Evolutionary conservation across 2,888 invertebrate species (phyloP), one percentile per base, ranked within the genome.

Genomic region (Carterocephalus palaemon): DNA sequence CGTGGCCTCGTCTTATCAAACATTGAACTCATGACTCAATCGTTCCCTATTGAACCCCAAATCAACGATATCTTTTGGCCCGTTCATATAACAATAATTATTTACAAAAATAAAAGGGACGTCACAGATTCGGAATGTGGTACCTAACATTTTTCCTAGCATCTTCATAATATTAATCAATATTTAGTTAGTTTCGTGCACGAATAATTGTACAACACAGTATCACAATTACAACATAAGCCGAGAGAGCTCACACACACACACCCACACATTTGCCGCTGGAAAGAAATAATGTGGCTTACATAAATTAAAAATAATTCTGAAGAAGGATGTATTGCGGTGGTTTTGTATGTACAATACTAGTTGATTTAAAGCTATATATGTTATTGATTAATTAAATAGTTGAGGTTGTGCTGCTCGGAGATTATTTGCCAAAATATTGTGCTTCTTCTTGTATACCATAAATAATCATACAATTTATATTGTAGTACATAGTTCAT

Each of bases 111-210:
- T 15, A 46, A 26, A 28, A 31, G 13, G 34, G 34, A 22, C 34
- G 22, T 45, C 33, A 43, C 47, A 28, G 37, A 37, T 46, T 48
- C 47, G 60, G 60, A 61, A 61, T 61, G 61, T 60, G 50, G 47
- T 49, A 41, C 48, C 12, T 37, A 50, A 51, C 40, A 28, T 28
- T 12, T 22, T 19, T 33, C 1, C 12, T 33, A 8, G 12, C 7
- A 6, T 33, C 7, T 10, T 17, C 19, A 17, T n/a, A 33, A 17
- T 9, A 28, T 28, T 15, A 28, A 26, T 15, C 7, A 4, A 15
- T 28, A 15, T 15, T 15, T 17, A 33, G 7, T 13, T 28, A 9
- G 17, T 32, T 33, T 10, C 32, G 20, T 20, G 7, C 3, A 19
- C 12, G 15, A 28, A 15, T 0, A 28, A 7, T 28, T 28, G 15